These are phyloP conservation scores for Sarcophaga carnaria DNA, from an alignment of 2,888 invertebrate genomes.

Conservation along the genomic window DNA sequence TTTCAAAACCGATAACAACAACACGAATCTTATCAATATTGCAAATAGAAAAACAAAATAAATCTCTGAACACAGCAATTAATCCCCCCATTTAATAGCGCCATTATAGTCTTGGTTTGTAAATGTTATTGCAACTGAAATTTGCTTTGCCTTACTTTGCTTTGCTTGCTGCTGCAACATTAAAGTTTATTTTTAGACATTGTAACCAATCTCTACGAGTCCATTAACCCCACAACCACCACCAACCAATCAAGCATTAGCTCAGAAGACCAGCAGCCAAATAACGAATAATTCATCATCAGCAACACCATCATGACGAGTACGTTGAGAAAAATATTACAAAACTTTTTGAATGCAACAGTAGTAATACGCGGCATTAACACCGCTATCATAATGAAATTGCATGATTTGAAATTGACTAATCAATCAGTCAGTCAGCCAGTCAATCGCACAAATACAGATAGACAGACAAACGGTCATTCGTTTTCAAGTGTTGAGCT, in stretches of 20 bases:
- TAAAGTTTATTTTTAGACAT: slow-evolving; percentile 48
- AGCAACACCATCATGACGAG: slow-evolving; percentile 7
- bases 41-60: slow-evolving; percentile 12
- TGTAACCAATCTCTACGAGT: slow-evolving; percentile 60
- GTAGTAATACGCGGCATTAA: neutral
- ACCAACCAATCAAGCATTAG: slow-evolving; percentile 2
- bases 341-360: slow-evolving; percentile 31
- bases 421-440: neutral
- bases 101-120: neutral
- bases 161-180: slow-evolving; percentile 21
- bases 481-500: too few species aligned
- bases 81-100: slow-evolving; percentile 18
- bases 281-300: neutral
- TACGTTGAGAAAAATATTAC: slow-evolving; percentile 31
- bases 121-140: neutral
- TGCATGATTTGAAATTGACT: slow-evolving; percentile 28
- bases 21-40: slow-evolving; percentile 46
- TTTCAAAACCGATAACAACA: slow-evolving; percentile 46
- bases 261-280: neutral
- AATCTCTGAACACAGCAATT: slow-evolving; percentile 40
- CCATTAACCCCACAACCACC: slow-evolving; percentile 46
- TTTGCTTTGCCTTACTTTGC: slow-evolving; percentile 4
- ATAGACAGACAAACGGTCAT: neutral
- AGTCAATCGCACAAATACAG: neutral
- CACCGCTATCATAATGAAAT: slow-evolving; percentile 36